Percentiles rank a stretch among this genome's conserved stretches.
Evolutionary conservation across 2,113 vertebrate species (phyloP).

Genomic region (Riparia riparia): DNA sequence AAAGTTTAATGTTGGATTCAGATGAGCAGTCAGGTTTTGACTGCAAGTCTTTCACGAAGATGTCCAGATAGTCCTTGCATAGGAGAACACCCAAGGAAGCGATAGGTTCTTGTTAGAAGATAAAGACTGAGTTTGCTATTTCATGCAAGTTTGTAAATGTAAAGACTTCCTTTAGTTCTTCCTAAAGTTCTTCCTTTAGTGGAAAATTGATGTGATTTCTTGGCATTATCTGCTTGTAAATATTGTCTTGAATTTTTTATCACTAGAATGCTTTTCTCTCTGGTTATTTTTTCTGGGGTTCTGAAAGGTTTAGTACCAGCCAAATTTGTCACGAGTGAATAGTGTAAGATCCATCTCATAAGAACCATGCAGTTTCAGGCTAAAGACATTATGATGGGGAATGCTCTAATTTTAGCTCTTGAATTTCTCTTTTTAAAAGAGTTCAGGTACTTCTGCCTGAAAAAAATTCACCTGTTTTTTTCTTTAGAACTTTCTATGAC

Average conservation of each 20-base stretch:
- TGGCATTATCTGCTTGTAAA: neutral
- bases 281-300: neutral
- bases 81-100: neutral
- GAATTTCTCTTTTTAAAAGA: neutral
- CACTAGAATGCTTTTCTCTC: neutral
- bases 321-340: neutral
- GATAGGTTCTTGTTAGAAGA: neutral
- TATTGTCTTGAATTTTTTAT: neutral
- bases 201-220: neutral
- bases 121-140: neutral
- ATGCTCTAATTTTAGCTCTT: neutral
- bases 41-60: neutral
- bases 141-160: neutral
- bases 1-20: neutral
- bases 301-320: neutral
- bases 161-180: neutral
- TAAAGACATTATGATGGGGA: neutral
- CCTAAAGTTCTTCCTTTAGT: neutral
- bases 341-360: neutral
- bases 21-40: neutral
- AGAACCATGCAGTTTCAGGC: neutral
- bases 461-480: neutral
- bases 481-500: neutral
- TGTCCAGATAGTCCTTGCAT: neutral
- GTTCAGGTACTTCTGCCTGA: neutral